phyloP scores from a whole-genome alignment of 2,797 vertebrate genomes.

The Octomys mimax region DNA sequence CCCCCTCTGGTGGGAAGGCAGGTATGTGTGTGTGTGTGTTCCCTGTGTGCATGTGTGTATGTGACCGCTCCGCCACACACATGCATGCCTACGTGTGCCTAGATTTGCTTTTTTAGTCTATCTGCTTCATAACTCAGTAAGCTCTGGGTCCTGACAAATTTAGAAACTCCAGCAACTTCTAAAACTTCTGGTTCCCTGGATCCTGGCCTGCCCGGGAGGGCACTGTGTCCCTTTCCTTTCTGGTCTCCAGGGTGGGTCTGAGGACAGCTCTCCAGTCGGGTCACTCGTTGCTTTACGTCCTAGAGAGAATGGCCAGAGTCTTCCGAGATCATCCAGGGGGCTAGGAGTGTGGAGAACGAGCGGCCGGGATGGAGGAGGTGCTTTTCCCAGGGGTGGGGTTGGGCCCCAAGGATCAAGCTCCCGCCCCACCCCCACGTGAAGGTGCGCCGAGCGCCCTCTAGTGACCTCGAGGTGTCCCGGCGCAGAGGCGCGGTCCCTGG shows the following conservation, averaged over 20 bases:
- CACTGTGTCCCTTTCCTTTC: background rate
- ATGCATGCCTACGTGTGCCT: background rate
- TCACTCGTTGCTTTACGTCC: background rate
- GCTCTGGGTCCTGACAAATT: background rate
- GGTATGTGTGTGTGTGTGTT: background rate
- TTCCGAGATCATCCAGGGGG: background rate
- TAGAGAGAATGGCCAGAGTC: background rate
- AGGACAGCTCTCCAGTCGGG: background rate
- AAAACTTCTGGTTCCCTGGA: background rate
- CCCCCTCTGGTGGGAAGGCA: background rate
- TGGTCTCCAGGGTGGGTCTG: background rate
- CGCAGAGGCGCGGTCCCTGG: background rate
- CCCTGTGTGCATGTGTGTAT: background rate
- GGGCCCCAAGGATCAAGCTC: background rate
- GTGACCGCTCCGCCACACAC: background rate
- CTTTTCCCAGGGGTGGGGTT: background rate
- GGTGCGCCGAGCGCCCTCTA: conserved; percentile 50
- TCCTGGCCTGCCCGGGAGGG: background rate
- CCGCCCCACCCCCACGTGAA: background rate
- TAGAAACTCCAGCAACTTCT: background rate
- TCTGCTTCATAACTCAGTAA: background rate
- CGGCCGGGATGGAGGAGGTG: background rate
- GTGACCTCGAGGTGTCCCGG: background rate
- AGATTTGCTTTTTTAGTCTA: background rate
- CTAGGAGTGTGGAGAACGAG: background rate